Evolutionary conservation across 2,797 vertebrate species (phyloP).

Genomic region (Pelobates cultripes): DNA sequence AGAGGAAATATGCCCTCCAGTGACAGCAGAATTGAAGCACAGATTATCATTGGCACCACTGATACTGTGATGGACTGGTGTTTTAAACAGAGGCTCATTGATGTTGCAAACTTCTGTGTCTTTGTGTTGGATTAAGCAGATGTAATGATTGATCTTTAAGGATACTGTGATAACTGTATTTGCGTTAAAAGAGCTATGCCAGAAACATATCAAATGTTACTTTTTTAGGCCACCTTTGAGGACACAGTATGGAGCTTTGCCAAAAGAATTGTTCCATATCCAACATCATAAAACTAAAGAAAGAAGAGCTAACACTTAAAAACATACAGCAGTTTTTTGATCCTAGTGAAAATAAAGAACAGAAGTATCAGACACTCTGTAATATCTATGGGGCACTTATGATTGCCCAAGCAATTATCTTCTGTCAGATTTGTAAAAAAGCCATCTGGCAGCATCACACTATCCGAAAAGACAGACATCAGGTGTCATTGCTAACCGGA

Average conservation of each 20-base stretch:
- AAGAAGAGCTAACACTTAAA: slow-evolving; percentile 73
- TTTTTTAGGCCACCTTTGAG: slow-evolving; percentile 77
- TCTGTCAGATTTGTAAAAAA: slow-evolving; percentile 73
- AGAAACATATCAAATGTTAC: slow-evolving; percentile 72
- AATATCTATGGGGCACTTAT: slow-evolving; percentile 73
- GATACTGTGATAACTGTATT: slow-evolving; percentile 71
- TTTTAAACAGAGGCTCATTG: slow-evolving; percentile 67
- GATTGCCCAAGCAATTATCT: slow-evolving; percentile 75
- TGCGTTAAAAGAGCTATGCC: slow-evolving; percentile 63
- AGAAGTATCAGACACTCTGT: slow-evolving; percentile 71
- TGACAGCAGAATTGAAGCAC: slow-evolving; percentile 60
- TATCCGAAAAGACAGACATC: slow-evolving; percentile 69
- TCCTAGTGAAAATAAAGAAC: slow-evolving; percentile 58
- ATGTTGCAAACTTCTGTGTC: slow-evolving; percentile 64
- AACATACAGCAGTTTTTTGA: slow-evolving; percentile 75
- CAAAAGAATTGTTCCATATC: slow-evolving; percentile 62
- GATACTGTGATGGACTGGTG: slow-evolving; percentile 77
- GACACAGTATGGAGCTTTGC: slow-evolving; percentile 70
- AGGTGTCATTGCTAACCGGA: slow-evolving; percentile 68
- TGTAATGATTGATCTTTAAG: slow-evolving; percentile 74
- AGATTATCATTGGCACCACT: slow-evolving; percentile 74
- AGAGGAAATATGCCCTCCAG: slow-evolving; percentile 68
- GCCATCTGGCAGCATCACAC: slow-evolving; percentile 66
- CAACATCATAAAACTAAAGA: slow-evolving; percentile 73
- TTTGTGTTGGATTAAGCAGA: slow-evolving; percentile 78